A percentile compares a stretch with the other conserved stretches of the same genome.
Conservation (phyloP, 2,113 vertebrate genomes). For the Dasyprocta punctata region DNA sequence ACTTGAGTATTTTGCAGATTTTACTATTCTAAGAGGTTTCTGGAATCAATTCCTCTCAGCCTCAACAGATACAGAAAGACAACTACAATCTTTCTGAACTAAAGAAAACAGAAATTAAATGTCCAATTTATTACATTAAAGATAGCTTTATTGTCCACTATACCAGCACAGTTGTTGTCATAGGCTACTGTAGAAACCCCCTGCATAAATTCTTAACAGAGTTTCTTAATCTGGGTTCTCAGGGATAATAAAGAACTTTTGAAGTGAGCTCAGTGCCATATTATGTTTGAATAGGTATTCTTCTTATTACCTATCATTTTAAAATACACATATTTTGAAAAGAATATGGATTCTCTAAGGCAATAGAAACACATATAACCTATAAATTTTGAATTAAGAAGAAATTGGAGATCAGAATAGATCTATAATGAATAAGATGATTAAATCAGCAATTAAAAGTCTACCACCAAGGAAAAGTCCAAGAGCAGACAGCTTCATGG, state of each 20-base stretch:
- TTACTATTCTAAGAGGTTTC: neutral
- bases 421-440: neutral
- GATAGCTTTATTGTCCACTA: neutral
- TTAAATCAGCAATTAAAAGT: neutral
- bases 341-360: neutral
- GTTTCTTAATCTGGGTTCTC: neutral
- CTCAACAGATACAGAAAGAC: neutral
- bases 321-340: neutral
- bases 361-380: neutral
- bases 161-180: neutral
- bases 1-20: neutral
- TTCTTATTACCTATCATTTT: neutral
- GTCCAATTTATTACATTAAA: neutral
- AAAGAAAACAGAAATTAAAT: neutral
- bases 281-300: neutral
- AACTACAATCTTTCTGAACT: neutral
- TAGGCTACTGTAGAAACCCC: neutral
- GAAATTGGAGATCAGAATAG: neutral
- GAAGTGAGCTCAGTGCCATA: neutral
- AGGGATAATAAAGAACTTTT: neutral
- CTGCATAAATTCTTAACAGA: neutral
- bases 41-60: neutral
- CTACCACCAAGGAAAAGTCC: neutral
- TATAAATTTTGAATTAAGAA: neutral
- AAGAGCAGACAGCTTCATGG: neutral